These are phyloP conservation scores for Seriola rivoliana DNA, from an alignment of 2,113 vertebrate species.

Conservation along the genomic window DNA sequence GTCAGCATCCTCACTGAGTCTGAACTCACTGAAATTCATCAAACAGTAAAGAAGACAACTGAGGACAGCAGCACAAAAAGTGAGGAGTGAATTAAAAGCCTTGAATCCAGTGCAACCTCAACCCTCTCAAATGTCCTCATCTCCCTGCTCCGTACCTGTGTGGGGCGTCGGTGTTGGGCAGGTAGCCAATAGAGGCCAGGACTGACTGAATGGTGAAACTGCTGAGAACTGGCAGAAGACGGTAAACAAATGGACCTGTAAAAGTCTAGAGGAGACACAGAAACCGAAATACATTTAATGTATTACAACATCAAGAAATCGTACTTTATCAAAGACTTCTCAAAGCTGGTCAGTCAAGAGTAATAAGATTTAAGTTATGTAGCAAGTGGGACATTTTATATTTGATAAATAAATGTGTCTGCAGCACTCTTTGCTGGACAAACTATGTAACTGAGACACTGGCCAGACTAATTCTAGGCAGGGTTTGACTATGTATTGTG, in stretches of 20 bases:
- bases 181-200: slow-evolving; percentile 88
- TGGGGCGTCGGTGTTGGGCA: slow-evolving; percentile 72
- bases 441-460: neutral
- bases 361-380: neutral
- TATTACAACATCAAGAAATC: neutral
- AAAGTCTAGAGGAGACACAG: slow-evolving; percentile 84
- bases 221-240: slow-evolving; percentile 84
- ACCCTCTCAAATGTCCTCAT: neutral
- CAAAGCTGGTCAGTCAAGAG: neutral
- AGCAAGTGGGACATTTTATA: neutral
- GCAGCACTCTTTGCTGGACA: too few species aligned
- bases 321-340: neutral
- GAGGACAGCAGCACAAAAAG: neutral
- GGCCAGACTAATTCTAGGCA: neutral
- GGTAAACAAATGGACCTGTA: slow-evolving; percentile 90
- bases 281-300: neutral
- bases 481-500: too few species aligned
- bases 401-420: neutral
- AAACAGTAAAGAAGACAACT: neutral
- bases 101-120: neutral
- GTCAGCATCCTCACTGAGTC: slow-evolving; percentile 77
- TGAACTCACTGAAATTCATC: slow-evolving; percentile 80
- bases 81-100: neutral
- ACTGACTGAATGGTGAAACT: slow-evolving; percentile 73
- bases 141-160: slow-evolving; percentile 47